Evolutionary conservation across 2,113 vertebrate species (phyloP).

Genomic region (Erythrolamprus reginae): DNA sequence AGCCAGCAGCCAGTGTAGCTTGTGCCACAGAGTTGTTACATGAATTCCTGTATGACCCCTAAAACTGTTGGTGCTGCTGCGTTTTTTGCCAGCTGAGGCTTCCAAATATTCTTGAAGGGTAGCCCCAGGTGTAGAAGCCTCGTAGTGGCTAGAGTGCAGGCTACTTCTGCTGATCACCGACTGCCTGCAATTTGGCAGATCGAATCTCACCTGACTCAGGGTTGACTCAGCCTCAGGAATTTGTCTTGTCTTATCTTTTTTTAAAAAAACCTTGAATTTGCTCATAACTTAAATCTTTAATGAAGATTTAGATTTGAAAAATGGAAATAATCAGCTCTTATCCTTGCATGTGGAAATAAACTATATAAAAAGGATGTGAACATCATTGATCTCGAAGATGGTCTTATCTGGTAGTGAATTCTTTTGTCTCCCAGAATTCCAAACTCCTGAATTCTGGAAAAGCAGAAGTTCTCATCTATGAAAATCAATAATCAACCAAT

Average conservation of each 20-base stretch:
- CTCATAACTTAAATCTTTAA: background rate
- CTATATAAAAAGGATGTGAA: background rate
- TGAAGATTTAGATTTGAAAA: constrained; percentile 44
- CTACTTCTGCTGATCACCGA: too few relatives aligned
- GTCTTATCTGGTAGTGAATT: background rate
- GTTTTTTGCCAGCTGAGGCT: background rate
- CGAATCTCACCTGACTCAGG: too few relatives aligned
- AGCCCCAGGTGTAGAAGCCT: too few relatives aligned
- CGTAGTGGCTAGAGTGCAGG: too few relatives aligned
- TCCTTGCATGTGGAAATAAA: constrained; percentile 2
- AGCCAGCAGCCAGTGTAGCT: background rate
- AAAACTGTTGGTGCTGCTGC: background rate
- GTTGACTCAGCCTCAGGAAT: too few relatives aligned
- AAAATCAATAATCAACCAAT: too few relatives aligned
- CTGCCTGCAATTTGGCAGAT: too few relatives aligned
- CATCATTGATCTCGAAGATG: background rate
- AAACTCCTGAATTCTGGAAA: background rate
- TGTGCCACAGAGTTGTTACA: background rate
- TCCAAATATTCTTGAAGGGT: background rate
- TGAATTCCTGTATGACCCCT: background rate
- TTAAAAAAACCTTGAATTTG: background rate
- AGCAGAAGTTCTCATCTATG: background rate
- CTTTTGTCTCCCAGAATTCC: background rate
- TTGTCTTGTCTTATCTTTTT: too few relatives aligned
- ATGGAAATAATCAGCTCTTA: constrained; percentile 21